phyloP scores from a whole-genome alignment of 2,113 vertebrate genomes.

The Steatornis caripensis region DNA sequence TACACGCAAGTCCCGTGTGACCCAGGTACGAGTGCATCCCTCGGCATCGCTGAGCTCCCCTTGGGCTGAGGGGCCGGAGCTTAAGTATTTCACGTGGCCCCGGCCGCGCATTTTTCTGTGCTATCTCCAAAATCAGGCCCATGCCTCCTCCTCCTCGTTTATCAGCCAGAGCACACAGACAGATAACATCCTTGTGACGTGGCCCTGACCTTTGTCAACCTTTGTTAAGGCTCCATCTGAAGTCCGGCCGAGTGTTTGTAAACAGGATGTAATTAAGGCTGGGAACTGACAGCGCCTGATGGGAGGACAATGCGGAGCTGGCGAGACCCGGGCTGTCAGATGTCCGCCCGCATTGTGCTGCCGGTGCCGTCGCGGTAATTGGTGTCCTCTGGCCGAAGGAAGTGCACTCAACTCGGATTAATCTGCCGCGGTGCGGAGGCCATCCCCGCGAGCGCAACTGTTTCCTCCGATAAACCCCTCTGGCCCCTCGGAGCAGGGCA shows the following conservation, averaged over 20 bases:
- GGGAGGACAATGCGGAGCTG: conserved; percentile 89
- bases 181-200: conserved; percentile 84
- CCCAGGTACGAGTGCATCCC: not conserved
- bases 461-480: conserved; percentile 98
- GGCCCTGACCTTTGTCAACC: conserved; percentile 88
- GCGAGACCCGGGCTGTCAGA: conserved; percentile 85
- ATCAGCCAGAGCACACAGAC: conserved; percentile 77
- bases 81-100: not conserved
- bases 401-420: conserved; percentile 95
- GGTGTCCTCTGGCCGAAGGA: conserved; percentile 97
- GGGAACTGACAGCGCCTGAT: conserved; percentile 87
- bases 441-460: conserved; percentile 92
- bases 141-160: conserved; percentile 66
- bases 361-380: conserved; percentile 93
- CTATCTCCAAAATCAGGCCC: conserved; percentile 66
- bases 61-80: fast-evolving
- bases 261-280: conserved; percentile 99
- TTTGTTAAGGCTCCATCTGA: conserved; percentile 87
- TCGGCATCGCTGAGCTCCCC: fast-evolving
- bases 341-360: conserved; percentile 95
- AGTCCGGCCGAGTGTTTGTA: conserved; percentile 91
- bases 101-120: not conserved
- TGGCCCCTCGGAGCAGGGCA: conserved; percentile 5
- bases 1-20: fast-evolving
- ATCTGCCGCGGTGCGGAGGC: conserved; percentile 93